Percentiles rank a stretch among this genome's conserved stretches.
Conservation (phyloP, 2,113 vertebrate genomes). For the Antechinus stuartii region DNA sequence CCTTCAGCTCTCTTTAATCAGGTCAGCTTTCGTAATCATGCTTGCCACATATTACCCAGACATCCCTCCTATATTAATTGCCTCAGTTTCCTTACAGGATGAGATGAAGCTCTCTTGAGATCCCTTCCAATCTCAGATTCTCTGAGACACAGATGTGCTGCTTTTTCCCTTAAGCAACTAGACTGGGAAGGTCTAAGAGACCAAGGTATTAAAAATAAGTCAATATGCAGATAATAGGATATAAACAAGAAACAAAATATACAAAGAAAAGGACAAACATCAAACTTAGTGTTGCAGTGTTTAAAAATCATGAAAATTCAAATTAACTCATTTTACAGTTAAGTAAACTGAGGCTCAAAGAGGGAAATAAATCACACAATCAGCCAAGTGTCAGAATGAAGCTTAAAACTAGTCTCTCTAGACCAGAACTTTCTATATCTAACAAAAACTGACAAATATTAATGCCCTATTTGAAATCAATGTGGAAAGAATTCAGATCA, state of each 20-base stretch:
- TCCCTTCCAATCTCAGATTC: conserved; percentile 3
- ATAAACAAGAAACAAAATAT: neutral
- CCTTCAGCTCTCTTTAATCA: conserved; percentile 19
- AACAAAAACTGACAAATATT: neutral
- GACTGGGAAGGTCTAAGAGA: neutral
- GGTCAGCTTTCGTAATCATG: conserved; percentile 3
- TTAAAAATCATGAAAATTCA: neutral
- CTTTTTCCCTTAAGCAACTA: neutral
- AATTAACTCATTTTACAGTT: neutral
- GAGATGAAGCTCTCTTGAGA: neutral
- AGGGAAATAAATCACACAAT: neutral
- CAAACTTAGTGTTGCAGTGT: neutral
- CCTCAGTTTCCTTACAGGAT: neutral
- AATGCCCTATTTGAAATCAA: neutral
- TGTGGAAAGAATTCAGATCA: neutral
- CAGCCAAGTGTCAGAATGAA: neutral
- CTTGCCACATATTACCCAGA: neutral
- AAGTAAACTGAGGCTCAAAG: neutral
- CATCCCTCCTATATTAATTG: neutral
- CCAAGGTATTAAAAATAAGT: neutral
- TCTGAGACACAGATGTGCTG: neutral
- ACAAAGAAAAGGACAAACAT: neutral
- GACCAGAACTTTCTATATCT: neutral
- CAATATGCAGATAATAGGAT: neutral
- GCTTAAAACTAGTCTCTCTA: neutral